Percentiles rank a stretch among this genome's conserved stretches.
Conservation (phyloP, 2,113 vertebrate genomes). For the Scomber colias region DNA sequence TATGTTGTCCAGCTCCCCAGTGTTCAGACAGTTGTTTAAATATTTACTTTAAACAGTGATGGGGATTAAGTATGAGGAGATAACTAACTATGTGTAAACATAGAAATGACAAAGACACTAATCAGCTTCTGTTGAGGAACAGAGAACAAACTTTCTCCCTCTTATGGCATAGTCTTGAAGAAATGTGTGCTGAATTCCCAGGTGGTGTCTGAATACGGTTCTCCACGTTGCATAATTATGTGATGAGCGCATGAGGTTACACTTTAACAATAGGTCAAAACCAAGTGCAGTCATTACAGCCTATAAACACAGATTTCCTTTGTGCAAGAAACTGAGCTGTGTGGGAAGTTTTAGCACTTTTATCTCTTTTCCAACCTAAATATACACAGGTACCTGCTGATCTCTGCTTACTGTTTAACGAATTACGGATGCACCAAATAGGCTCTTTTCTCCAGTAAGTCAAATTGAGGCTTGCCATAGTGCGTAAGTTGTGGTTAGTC, state of each 20-base stretch:
- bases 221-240: slow-evolving; percentile 2
- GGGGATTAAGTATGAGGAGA: slow-evolving; percentile 1
- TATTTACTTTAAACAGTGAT: slow-evolving; percentile 42
- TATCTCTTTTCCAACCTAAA: neutral
- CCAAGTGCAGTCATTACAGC: slow-evolving; percentile 12
- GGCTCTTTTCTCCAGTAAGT: slow-evolving; percentile 19
- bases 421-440: slow-evolving; percentile 6
- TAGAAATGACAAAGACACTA: slow-evolving; percentile 4
- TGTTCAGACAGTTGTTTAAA: slow-evolving; percentile 26
- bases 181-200: slow-evolving; percentile 17
- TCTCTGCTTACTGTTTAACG: neutral
- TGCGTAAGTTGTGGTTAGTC: slow-evolving; percentile 11
- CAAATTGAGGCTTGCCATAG: slow-evolving; percentile 23
- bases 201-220: slow-evolving; percentile 12
- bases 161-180: neutral
- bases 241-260: slow-evolving; percentile 17
- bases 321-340: neutral
- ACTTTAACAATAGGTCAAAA: slow-evolving; percentile 39
- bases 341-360: slow-evolving; percentile 20
- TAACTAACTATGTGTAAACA: slow-evolving; percentile 28
- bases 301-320: slow-evolving; percentile 32
- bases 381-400: slow-evolving; percentile 12
- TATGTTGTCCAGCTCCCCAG: neutral
- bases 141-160: neutral
- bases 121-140: slow-evolving; percentile 15